Evolutionary conservation across 2,888 invertebrate genomes (phyloP), one percentile per base, ranked within the genome.

Genomic region (Agelastica alni): DNA sequence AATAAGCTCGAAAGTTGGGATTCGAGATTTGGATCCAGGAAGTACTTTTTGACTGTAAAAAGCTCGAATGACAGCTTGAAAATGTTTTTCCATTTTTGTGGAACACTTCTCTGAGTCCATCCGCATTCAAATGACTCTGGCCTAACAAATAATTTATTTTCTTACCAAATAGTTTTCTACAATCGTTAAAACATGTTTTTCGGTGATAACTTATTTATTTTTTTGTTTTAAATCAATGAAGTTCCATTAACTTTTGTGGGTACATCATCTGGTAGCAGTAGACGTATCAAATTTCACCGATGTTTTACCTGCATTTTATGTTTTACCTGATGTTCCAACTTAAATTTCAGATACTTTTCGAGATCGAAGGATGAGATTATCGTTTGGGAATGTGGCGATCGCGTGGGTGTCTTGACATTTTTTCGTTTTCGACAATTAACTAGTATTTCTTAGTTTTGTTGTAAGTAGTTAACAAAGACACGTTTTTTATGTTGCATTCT

Each of bases 241-340:
- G 20, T 39, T 20, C 12, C 20, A 39, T 39, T 39, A 39, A 39
- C 37, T 39, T 12, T 39, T 39, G 64, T 65, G 44, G 47, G 22
- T 43, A 6, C 37, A 43, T 36, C 43, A 42, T 44, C 31, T 49
- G 13, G 42, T 49, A 49, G 42, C 49, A 41, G 13, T 12, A 5
- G n/a, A 17, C n/a, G n/a, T 42, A 49, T 49, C 41, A 26, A 49
- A 42, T 42, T 49, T 49, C 42, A 49, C 42, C 6, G 34, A 47
- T 47, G 30, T 47, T 37, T n/a, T 47, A 47, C 47, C 47, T 47
- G 47, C 28, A 22, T 47, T 47, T 47, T 37, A 28, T 37, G 10
- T 39, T 39, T 26, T 9, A 7, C 6, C 26, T 9, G 3, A 26
- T 26, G 26, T 26, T 26, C 26, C n/a, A 9, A 9, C 26, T 26